These are phyloP conservation scores for Tragopan temminckii DNA, from an alignment of 2,797 vertebrate species.

Conservation along the genomic window DNA sequence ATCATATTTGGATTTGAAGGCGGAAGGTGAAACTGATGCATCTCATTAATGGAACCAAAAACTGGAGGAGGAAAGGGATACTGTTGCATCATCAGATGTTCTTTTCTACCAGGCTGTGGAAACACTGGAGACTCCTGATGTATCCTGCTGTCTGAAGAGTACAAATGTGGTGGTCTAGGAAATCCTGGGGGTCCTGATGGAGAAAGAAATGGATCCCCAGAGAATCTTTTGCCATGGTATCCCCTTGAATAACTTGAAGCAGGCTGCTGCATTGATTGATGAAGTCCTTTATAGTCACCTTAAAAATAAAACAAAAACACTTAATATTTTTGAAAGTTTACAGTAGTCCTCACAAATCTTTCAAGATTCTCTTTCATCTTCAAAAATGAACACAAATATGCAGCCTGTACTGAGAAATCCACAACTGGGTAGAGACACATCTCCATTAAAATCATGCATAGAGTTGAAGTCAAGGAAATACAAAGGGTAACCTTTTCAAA, in stretches of 20 bases:
- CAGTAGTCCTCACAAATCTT: background rate
- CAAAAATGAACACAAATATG: background rate
- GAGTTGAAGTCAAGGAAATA: background rate
- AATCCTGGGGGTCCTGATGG: background rate
- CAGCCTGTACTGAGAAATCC: background rate
- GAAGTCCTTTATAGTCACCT: conserved; percentile 69
- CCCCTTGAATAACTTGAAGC: conserved; percentile 52
- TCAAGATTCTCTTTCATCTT: background rate
- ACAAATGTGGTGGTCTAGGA: conserved; percentile 41
- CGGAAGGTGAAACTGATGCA: conserved; percentile 31
- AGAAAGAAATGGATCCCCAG: conserved; percentile 16
- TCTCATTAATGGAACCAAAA: conserved; percentile 48
- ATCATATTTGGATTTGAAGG: conserved; percentile 50
- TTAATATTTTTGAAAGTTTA: background rate
- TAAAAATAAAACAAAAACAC: background rate
- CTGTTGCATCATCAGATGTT: conserved; percentile 45
- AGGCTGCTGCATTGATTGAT: conserved; percentile 35
- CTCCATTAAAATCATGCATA: background rate
- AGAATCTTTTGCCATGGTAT: conserved; percentile 59
- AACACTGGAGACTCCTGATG: conserved; percentile 50
- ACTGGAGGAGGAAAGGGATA: conserved; percentile 72
- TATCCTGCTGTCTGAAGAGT: conserved; percentile 27
- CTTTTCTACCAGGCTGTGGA: conserved; percentile 27
- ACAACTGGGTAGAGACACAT: no score
- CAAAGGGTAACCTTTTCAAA: background rate